Evolutionary conservation across 2,797 vertebrate genomes (phyloP), one percentile per base, ranked within the genome.

Genomic region (Gambelia wislizenii): DNA sequence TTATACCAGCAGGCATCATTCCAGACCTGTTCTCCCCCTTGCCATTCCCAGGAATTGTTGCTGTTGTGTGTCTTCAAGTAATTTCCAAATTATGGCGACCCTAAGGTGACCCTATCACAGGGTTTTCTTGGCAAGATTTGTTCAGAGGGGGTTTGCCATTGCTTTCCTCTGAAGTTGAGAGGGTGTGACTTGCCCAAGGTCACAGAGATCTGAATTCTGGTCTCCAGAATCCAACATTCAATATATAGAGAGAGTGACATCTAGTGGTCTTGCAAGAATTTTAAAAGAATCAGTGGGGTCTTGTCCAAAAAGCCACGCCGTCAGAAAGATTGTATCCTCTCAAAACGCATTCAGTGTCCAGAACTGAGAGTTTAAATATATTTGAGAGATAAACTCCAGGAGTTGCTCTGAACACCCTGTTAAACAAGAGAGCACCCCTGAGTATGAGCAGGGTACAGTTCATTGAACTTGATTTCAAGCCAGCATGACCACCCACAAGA

Each of bases 211-310:
- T n/a, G n/a, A n/a, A n/a, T n/a, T n/a, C n/a, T n/a, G n/a, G n/a
- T n/a, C n/a, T n/a, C n/a, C n/a, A n/a, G n/a, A n/a, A n/a, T n/a
- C n/a, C n/a, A n/a, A n/a, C n/a, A n/a, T n/a, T n/a, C n/a, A n/a
- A 39, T 18, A 72, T 30, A 52, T 74, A 61, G 18, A 67, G 10
- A 67, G 6, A 82, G 59, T 13, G 59, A 84, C 89, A 89, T 70
- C 89, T 89, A 77, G 84, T 76, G 89, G 89, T 39, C 18, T 54
- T 86, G 27, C 20, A 77, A 12, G 7, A 77, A 12, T 36, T 76
- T 64, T 47, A 22, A 61, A 70, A 72, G 9, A 42, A 49, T 8
- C 5, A 12, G 13, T 59, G 20, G 42, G 8, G 27, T 77, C 47
- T 36, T 83, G 22, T 30, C 27, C 20, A 44, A 70, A 18, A 59